Percentiles rank a stretch among this genome's conserved stretches.
Conservation (phyloP, 2,113 vertebrate genomes). For the Nymphicus hollandicus region DNA sequence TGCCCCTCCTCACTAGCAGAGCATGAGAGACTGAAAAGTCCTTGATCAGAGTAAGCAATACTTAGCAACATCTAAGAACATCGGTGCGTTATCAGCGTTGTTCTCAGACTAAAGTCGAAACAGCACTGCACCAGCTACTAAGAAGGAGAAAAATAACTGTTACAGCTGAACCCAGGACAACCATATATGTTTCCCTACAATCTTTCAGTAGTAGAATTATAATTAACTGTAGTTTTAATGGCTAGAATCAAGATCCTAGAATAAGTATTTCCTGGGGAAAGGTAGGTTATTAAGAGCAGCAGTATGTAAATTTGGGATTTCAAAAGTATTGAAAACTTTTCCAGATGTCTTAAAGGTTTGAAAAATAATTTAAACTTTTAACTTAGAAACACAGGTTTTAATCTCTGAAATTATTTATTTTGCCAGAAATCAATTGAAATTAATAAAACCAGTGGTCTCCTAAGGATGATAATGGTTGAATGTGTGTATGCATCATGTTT, state of each 20-base stretch:
- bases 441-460: not conserved
- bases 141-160: too few species aligned
- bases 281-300: not conserved
- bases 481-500: not conserved
- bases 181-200: rapidly evolving
- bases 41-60: too few species aligned
- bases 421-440: not conserved
- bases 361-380: not conserved
- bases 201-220: not conserved
- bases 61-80: too few species aligned
- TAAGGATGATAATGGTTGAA: not conserved
- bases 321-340: not conserved
- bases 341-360: not conserved
- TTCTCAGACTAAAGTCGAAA: too few species aligned
- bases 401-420: not conserved
- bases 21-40: too few species aligned
- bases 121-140: too few species aligned
- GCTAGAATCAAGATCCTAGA: not conserved
- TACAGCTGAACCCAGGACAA: too few species aligned
- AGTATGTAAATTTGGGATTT: not conserved
- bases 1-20: too few species aligned
- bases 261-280: not conserved
- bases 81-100: too few species aligned
- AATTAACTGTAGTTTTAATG: not conserved
- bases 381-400: too few species aligned